Base-by-base conservation (phyloP, 2,888 invertebrate genomes). In the Teinopalpus imperialis region DNA sequence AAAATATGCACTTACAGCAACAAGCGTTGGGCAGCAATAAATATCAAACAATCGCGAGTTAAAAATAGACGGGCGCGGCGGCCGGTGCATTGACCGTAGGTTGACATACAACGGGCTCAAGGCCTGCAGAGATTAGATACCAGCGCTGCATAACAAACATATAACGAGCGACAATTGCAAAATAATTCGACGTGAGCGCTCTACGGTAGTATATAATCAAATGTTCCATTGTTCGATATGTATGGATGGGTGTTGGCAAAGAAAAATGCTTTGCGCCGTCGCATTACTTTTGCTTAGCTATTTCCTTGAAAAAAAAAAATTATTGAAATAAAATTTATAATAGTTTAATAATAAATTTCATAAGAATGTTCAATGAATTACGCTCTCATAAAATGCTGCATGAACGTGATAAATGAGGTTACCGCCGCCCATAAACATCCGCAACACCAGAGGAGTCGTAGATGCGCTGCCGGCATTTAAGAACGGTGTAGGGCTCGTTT, bases 61-160 rank as follows among this genome's bases (percentile, higher is more conserved):
- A 83, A 81, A 86, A 86, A 88, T 88, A 88, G 87, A 71, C 69
- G 66, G 66, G 62, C 71, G 54, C 74, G 69, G 67, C 61, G 60
- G 56, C 52, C 69, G 69, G 86, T 79, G 69, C 79, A 87, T 82
- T 78, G 86, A 87, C 87, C 88, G 85, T 62, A 68, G 71, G 70
- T 79, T 86, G 87, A 86, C 87, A 87, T 75, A 83, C 77, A 83
- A 83, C 75, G 74, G 69, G 86, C 85, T 79, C 88, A 88, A 87
- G 88, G 88, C 74, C 83, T 69, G 72, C 52, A 61, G 66, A 81
- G 87, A 87, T 87, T 86, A 86, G 86, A 87, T 87, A 86, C 81
- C 71, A 69, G 62, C 66, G 63, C 51, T 67, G 77, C 76, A 79
- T 81, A 76, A 79, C 81, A 78, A 81, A 65, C 55, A 63, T 54